These are phyloP conservation scores for Anguilla pacifica DNA, from an alignment of 2,797 vertebrate genomes.

Conservation along the genomic window DNA sequence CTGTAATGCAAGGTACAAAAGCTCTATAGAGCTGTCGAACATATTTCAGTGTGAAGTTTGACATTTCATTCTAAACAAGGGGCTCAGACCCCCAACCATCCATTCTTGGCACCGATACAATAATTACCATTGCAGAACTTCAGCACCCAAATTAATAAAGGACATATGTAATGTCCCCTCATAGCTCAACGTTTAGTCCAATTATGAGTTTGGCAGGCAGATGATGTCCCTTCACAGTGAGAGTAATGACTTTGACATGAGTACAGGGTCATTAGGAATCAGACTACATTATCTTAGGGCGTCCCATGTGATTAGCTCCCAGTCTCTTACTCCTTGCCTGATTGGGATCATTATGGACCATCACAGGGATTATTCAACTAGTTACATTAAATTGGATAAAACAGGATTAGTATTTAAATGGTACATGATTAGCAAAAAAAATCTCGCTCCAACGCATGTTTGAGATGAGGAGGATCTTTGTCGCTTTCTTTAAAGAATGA, in stretches of 20 bases:
- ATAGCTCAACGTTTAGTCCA: constrained; percentile 83
- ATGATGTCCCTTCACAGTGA: constrained; percentile 70
- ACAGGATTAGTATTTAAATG: constrained; percentile 53
- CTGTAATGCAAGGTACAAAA: not conserved
- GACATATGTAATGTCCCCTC: constrained; percentile 81
- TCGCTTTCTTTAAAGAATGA: not conserved
- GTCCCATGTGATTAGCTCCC: constrained; percentile 74
- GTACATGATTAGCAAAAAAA: constrained; percentile 57
- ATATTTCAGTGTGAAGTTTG: not conserved
- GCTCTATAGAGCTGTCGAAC: not conserved
- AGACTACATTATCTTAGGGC: constrained; percentile 79
- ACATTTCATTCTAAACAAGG: not conserved
- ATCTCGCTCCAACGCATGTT: constrained; percentile 20
- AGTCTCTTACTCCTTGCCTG: constrained; percentile 73
- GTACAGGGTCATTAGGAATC: constrained; percentile 77
- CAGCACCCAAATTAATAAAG: constrained; percentile 76
- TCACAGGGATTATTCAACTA: constrained; percentile 53
- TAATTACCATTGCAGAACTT: constrained; percentile 80
- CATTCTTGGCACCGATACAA: constrained; percentile 61
- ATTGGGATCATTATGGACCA: constrained; percentile 79
- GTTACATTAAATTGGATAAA: constrained; percentile 43
- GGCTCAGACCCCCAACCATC: not conserved
- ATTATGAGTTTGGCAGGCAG: constrained; percentile 73
- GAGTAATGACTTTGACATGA: constrained; percentile 80
- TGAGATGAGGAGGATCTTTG: constrained; percentile 2